Conservation (phyloP, 2,888 invertebrate species). For the Anarsia innoxiella region DNA sequence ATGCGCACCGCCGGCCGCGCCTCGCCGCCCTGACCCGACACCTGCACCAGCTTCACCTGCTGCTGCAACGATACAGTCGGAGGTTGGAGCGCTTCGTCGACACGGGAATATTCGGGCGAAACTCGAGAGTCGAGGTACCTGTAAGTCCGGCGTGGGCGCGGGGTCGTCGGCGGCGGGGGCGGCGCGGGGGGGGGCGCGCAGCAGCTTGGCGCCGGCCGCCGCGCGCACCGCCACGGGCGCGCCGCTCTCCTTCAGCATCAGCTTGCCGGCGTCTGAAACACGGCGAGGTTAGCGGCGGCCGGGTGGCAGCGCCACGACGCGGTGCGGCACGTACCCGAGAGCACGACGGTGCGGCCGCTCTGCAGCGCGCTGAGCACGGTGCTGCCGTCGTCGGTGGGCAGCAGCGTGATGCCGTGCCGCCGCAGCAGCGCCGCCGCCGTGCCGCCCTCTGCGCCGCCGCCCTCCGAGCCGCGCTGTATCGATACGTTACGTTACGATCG, state of each 20-base stretch:
- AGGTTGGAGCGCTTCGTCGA: background rate
- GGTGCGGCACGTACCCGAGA: constrained; percentile 80
- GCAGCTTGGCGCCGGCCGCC: constrained; percentile 22
- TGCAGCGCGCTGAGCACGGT: constrained; percentile 87
- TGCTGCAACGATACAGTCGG: no score
- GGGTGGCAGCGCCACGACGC: background rate
- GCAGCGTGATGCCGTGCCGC: constrained; percentile 90
- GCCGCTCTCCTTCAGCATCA: constrained; percentile 78
- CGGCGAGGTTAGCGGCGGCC: background rate
- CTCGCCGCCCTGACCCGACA: constrained; percentile 20
- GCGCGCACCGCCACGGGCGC: constrained; percentile 12
- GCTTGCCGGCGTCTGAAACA: constrained; percentile 82
- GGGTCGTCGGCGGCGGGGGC: no score
- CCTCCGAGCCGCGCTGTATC: no score
- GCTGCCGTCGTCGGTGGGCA: constrained; percentile 83
- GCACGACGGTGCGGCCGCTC: constrained; percentile 88
- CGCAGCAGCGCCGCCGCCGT: constrained; percentile 77
- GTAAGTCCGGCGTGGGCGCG: constrained; percentile 39
- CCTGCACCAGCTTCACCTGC: constrained; percentile 44
- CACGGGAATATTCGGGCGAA: constrained; percentile 10
- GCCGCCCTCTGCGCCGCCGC: constrained; percentile 6
- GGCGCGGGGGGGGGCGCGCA: constrained; percentile 37
- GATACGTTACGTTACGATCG: no score
- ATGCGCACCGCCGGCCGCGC: constrained; percentile 59
- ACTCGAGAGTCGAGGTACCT: constrained; percentile 41